phyloP scores from a whole-genome alignment of 2,888 invertebrate species.

The Thysanoteuthis rhombus region DNA sequence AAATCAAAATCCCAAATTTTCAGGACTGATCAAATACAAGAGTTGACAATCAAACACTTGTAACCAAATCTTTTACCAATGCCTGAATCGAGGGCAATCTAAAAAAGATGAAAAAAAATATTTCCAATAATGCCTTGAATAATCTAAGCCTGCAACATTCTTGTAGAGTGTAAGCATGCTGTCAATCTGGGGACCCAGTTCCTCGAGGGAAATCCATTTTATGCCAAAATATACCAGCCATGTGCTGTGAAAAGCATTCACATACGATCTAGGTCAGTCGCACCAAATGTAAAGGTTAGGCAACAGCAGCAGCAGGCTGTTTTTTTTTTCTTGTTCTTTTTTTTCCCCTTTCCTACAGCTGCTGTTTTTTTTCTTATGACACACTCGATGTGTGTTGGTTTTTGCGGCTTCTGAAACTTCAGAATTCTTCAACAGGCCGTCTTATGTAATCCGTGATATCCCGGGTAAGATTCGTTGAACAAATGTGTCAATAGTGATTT shows the following conservation, averaged over 20 bases:
- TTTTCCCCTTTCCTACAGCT: neutral
- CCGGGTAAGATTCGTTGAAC: neutral
- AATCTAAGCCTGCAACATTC: neutral
- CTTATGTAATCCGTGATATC: neutral
- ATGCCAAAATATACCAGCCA: neutral
- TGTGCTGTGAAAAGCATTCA: neutral
- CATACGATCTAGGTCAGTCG: neutral
- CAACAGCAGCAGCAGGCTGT: neutral
- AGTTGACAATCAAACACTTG: too few relatives aligned
- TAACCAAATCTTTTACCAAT: neutral
- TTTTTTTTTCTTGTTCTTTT: too few relatives aligned
- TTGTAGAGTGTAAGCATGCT: neutral
- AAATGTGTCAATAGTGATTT: neutral
- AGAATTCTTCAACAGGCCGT: neutral
- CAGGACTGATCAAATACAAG: too few relatives aligned
- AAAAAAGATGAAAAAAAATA: neutral
- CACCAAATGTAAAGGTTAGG: neutral
- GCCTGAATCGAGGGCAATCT: neutral
- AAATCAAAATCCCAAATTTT: too few relatives aligned
- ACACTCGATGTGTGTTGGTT: neutral
- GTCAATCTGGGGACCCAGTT: neutral
- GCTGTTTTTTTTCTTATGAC: neutral
- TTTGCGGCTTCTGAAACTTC: neutral
- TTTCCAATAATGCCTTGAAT: neutral
- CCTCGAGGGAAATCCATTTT: neutral